Evolutionary conservation across 1,140 invertebrate genomes (phyloP).

Genomic region (Agrypnia vestita): DNA sequence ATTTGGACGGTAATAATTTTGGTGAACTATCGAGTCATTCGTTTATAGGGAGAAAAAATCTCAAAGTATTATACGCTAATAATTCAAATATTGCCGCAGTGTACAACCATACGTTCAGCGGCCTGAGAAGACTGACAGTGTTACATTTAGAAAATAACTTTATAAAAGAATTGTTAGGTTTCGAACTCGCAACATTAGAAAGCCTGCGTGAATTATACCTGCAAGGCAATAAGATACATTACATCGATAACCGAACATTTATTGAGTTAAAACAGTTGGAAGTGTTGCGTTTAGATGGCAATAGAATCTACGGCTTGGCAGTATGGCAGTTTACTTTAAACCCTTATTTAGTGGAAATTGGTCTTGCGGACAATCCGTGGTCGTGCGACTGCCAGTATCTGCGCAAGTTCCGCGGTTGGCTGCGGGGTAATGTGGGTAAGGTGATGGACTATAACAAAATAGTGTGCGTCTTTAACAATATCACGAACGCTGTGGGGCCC

Average conservation of each 20-base stretch:
- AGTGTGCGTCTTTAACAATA: conserved; percentile 79
- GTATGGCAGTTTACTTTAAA: conserved; percentile 84
- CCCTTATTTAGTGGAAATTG: conserved; percentile 85
- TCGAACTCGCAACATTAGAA: conserved; percentile 88
- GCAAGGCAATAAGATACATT: conserved; percentile 88
- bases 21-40: conserved; percentile 89
- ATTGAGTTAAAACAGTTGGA: conserved; percentile 85
- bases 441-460: conserved; percentile 81
- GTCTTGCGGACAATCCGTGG: conserved; percentile 90
- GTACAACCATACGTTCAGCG: conserved; percentile 93
- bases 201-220: conserved; percentile 88
- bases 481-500: conserved; percentile 77
- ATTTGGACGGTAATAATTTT: conserved; percentile 93
- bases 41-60: conserved; percentile 91
- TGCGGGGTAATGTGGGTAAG: conserved; percentile 81
- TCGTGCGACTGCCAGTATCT: conserved; percentile 91
- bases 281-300: conserved; percentile 88
- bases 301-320: conserved; percentile 85
- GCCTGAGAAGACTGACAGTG: conserved; percentile 82
- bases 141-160: conserved; percentile 91
- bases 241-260: conserved; percentile 90
- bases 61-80: conserved; percentile 90
- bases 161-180: conserved; percentile 85
- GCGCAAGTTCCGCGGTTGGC: conserved; percentile 84
- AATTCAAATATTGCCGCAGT: conserved; percentile 89